phyloP scores from a whole-genome alignment of 2,888 invertebrate species.

The Allophyes oxyacanthae region DNA sequence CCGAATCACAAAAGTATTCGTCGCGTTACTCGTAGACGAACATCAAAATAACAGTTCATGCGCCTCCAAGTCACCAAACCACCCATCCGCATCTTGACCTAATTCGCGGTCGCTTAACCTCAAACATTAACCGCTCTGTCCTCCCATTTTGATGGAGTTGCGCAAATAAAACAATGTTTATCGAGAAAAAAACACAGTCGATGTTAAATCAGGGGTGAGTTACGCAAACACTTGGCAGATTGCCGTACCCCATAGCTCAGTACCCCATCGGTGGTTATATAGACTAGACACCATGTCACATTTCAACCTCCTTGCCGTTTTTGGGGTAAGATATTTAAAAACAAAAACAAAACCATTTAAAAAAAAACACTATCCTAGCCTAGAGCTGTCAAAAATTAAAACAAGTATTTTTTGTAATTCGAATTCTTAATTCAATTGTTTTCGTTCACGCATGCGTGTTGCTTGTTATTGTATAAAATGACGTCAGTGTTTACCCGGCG shows the following conservation, averaged over 20 bases:
- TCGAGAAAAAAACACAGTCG: slow-evolving; percentile 45
- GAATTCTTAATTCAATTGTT: slow-evolving; percentile 40
- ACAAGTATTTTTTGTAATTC: slow-evolving; percentile 49
- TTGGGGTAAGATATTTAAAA: slow-evolving; percentile 71
- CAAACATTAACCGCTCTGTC: slow-evolving; percentile 14
- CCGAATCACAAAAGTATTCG: too few species aligned
- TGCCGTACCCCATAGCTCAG: slow-evolving; percentile 70
- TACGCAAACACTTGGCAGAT: slow-evolving; percentile 69
- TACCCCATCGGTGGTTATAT: slow-evolving; percentile 66
- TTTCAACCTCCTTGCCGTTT: slow-evolving; percentile 66
- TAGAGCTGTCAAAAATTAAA: not conserved
- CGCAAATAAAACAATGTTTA: slow-evolving; percentile 33
- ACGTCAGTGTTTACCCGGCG: slow-evolving; percentile 54
- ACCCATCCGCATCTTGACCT: slow-evolving; percentile 46
- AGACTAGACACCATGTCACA: slow-evolving; percentile 76
- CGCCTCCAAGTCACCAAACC: slow-evolving; percentile 1
- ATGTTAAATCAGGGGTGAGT: slow-evolving; percentile 43
- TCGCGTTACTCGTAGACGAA: too few species aligned
- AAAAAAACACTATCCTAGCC: too few species aligned
- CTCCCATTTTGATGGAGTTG: slow-evolving; percentile 20
- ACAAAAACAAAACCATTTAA: too few species aligned
- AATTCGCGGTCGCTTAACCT: slow-evolving; percentile 34
- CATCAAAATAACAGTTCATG: too few species aligned
- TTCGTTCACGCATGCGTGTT: slow-evolving; percentile 51
- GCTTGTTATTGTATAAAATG: slow-evolving; percentile 46